Conservation (phyloP, 2,113 vertebrate genomes). For the Anhinga rufa region DNA sequence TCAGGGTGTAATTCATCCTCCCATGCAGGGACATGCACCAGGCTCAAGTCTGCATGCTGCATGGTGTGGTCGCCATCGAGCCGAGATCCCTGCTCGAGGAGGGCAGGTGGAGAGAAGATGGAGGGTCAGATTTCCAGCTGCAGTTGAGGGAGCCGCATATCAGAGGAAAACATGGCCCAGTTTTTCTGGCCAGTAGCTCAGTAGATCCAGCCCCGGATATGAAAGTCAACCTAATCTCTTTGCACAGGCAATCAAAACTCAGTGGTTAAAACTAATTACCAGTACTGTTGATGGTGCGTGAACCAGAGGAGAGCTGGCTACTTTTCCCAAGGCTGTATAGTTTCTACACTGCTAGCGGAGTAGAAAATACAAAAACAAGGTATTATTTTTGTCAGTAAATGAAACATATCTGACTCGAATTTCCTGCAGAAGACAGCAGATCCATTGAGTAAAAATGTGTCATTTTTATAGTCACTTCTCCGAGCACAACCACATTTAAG, state of each 20-base stretch:
- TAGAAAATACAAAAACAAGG: slow-evolving; percentile 40
- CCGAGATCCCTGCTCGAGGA: not conserved
- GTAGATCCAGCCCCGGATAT: not conserved
- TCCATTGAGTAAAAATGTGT: slow-evolving; percentile 43
- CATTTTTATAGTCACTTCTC: slow-evolving; percentile 20
- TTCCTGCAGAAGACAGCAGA: slow-evolving; percentile 51
- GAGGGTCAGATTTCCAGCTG: not conserved
- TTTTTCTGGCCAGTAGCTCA: not conserved
- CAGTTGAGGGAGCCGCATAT: not conserved
- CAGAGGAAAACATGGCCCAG: not conserved
- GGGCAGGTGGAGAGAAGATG: rapidly evolving
- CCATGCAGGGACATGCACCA: rapidly evolving
- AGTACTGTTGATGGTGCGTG: not conserved
- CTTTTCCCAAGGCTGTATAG: slow-evolving; percentile 3
- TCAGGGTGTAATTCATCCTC: not conserved
- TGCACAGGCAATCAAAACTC: slow-evolving; percentile 5
- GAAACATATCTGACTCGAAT: slow-evolving; percentile 58
- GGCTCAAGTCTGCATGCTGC: not conserved
- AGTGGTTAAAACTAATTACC: slow-evolving; percentile 42
- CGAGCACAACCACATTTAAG: not conserved
- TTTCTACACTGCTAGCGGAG: not conserved
- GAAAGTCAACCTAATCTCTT: not conserved
- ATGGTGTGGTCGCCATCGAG: rapidly evolving
- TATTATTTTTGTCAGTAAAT: slow-evolving; percentile 56
- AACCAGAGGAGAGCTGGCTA: not conserved